phyloP scores from a whole-genome alignment of 2,888 invertebrate genomes.

The Monopis laevigella region DNA sequence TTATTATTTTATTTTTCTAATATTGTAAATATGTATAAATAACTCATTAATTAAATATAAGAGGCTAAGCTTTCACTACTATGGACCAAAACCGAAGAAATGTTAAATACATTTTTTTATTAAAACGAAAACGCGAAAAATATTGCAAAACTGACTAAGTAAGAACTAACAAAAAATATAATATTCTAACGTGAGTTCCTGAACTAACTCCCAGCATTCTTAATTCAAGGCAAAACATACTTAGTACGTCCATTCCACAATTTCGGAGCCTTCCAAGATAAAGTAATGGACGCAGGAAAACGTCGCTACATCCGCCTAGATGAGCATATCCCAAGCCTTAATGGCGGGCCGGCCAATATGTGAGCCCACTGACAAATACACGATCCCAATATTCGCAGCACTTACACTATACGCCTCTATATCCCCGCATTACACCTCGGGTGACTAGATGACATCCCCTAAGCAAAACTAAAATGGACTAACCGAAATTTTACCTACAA shows the following conservation, averaged over 20 bases:
- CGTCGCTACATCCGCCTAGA: conserved; percentile 14
- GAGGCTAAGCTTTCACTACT: too few species aligned
- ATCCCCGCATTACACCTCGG: conserved; percentile 42
- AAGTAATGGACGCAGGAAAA: conserved; percentile 16
- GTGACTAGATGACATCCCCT: conserved; percentile 53
- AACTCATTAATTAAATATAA: too few species aligned
- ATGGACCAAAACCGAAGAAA: too few species aligned
- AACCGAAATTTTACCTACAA: neutral
- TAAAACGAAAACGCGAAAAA: too few species aligned
- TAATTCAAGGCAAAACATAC: neutral
- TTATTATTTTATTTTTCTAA: too few species aligned
- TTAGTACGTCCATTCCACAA: conserved; percentile 24
- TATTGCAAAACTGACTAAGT: too few species aligned
- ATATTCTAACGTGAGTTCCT: too few species aligned
- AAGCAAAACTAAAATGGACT: conserved; percentile 32
- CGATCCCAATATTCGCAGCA: conserved; percentile 42
- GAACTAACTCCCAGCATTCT: neutral
- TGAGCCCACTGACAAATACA: conserved; percentile 34
- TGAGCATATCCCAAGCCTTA: conserved; percentile 10
- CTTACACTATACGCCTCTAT: conserved; percentile 43
- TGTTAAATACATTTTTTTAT: too few species aligned
- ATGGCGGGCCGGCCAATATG: conserved; percentile 31
- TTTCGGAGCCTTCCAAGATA: conserved; percentile 24
- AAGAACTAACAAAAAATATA: too few species aligned
- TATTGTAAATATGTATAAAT: too few species aligned